Evolutionary conservation across 2,888 invertebrate genomes (phyloP).

Genomic region (Mythimna vitellina): DNA sequence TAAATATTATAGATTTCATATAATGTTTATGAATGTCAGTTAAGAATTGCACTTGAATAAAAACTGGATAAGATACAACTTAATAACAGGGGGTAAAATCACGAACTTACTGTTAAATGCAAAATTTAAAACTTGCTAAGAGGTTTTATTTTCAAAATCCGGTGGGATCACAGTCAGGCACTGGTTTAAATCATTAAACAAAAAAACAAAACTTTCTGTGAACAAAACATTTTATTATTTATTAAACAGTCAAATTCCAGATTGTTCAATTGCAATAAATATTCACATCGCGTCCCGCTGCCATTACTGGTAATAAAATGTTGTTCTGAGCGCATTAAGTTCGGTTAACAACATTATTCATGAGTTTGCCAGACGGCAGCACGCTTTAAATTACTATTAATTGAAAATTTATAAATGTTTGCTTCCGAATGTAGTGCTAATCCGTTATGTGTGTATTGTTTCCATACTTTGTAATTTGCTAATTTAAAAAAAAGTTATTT

Average conservation of each 20-base stretch:
- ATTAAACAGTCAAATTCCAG: conserved; percentile 21
- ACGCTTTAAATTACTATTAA: conserved; percentile 55
- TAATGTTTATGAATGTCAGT: too few species aligned
- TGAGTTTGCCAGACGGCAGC: conserved; percentile 57
- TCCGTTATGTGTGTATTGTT: conserved; percentile 16
- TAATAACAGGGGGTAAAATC: too few species aligned
- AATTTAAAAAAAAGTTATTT: background rate
- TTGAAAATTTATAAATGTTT: conserved; percentile 49
- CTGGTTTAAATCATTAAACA: too few species aligned
- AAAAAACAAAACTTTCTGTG: conserved; percentile 1
- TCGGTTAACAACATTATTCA: conserved; percentile 72
- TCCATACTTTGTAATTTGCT: background rate
- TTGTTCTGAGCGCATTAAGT: conserved; percentile 70
- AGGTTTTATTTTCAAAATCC: background rate
- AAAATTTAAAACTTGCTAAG: background rate
- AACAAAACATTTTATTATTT: conserved; percentile 14
- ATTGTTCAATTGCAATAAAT: conserved; percentile 41
- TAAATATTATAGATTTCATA: too few species aligned
- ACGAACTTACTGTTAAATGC: too few species aligned
- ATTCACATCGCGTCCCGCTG: conserved; percentile 61
- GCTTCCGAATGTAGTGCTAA: conserved; percentile 44
- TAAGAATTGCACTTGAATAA: too few species aligned
- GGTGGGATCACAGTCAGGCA: too few species aligned
- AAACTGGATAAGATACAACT: too few species aligned
- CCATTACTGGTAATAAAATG: conserved; percentile 70